A percentile compares a stretch with the other conserved stretches of the same genome.
phyloP scores from a whole-genome alignment of 2,888 invertebrate species.

The Tetropium fuscum region DNA sequence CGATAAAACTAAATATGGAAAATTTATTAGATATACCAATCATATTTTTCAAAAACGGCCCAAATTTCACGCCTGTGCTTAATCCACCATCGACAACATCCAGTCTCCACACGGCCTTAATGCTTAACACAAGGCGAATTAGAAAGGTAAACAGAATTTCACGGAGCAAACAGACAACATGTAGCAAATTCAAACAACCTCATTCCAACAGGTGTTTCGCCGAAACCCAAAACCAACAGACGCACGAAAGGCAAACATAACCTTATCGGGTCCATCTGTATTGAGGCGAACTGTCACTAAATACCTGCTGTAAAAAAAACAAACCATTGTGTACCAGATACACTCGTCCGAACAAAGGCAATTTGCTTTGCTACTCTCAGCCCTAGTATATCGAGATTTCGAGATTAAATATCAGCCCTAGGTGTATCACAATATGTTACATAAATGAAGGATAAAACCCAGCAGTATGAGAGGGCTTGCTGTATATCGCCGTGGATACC shows the following conservation, averaged over 20 bases:
- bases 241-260: slow-evolving; percentile 46
- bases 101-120: no score
- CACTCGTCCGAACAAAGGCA: slow-evolving; percentile 17
- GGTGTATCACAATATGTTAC: slow-evolving; percentile 50
- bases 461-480: slow-evolving; percentile 41
- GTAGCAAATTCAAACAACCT: slow-evolving; percentile 29
- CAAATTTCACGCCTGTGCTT: no score
- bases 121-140: no score
- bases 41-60: no score
- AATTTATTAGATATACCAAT: no score
- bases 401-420: slow-evolving; percentile 43
- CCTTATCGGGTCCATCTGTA: slow-evolving; percentile 46
- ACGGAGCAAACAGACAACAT: no score
- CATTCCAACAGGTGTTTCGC: slow-evolving; percentile 47
- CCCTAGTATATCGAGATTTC: slow-evolving; percentile 2
- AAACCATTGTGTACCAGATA: slow-evolving; percentile 10
- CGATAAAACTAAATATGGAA: no score
- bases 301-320: slow-evolving; percentile 41
- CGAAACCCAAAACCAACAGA: slow-evolving; percentile 44
- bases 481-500: slow-evolving; percentile 53
- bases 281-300: slow-evolving; percentile 46
- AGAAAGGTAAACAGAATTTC: no score
- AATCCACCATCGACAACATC: no score
- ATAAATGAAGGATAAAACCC: slow-evolving; percentile 45
- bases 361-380: slow-evolving; percentile 6